Evolutionary conservation across 2,797 vertebrate genomes (phyloP).

Genomic region (Menidia menidia): DNA sequence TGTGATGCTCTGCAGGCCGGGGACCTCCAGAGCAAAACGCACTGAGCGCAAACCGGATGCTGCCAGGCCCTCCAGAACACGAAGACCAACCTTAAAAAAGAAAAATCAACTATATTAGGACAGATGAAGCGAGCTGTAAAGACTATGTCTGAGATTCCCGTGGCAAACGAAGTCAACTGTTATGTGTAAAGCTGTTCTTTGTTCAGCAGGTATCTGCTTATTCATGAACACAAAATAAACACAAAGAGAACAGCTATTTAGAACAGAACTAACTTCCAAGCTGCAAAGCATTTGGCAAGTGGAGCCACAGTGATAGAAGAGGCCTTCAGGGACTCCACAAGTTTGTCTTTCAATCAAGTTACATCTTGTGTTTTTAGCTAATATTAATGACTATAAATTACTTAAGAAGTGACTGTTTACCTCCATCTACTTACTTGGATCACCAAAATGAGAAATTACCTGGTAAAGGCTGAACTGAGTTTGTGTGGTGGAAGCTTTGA

Average conservation of each 20-base stretch:
- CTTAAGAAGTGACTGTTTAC: constrained; percentile 13
- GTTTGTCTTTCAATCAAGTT: not conserved
- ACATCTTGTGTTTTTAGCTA: not conserved
- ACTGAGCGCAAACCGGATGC: constrained; percentile 93
- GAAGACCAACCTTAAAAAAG: constrained; percentile 81
- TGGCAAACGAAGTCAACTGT: not conserved
- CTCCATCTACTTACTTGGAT: not conserved
- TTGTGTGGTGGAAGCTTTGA: constrained; percentile 16
- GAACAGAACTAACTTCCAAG: not conserved
- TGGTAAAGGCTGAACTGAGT: constrained; percentile 25
- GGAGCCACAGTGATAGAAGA: not conserved
- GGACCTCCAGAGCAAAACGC: constrained; percentile 91
- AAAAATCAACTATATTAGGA: not conserved
- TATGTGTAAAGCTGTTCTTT: not conserved
- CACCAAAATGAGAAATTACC: constrained; percentile 49
- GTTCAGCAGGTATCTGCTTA: not conserved
- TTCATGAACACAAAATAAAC: too few relatives aligned
- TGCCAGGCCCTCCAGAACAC: constrained; percentile 89
- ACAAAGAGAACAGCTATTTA: too few relatives aligned
- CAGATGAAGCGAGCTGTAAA: not conserved
- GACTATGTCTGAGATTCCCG: too few relatives aligned
- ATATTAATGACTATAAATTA: constrained; percentile 11
- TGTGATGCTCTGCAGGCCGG: constrained; percentile 86
- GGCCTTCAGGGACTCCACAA: not conserved
- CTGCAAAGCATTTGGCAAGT: not conserved